Evolutionary conservation across 2,797 vertebrate species (phyloP), one percentile per base, ranked within the genome.

Genomic region (Spizella passerina): DNA sequence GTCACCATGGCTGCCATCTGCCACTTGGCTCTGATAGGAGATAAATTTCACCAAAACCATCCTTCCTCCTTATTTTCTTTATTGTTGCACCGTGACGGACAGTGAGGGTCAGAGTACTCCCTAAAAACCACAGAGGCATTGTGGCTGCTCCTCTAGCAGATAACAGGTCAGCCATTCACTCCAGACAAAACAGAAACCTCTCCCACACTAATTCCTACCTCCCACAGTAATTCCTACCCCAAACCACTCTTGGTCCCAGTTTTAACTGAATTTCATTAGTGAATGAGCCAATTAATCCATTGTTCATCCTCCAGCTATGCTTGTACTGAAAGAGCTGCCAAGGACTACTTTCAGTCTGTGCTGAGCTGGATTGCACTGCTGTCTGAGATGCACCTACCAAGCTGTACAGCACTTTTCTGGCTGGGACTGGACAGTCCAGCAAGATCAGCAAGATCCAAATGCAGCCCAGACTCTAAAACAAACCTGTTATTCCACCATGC

Each of bases 301-400:
- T 49, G 32, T 20, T 60, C 5, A 2, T 46, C 43, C 44, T 71
- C 43, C 66, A 66, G 60, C 60, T 36, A 44, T 1, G 24, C 29
- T 73, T 38, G 32, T 21, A 65, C 12, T 24, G 18, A 55, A 65
- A 22, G 23, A 63, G 52, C 29, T 92, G 61, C 36, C 57, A 69
- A 72, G 50, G 78, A 63, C 1, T 18, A 17, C 41, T 29, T 77
- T 49, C 46, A 75, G 24, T 9, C 61, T 7, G 10, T 6, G 17
- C 4, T 10, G 14, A 66, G 36, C 36, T 70, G 34, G 34, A 70
- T 2, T 72, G 14, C 30, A 72, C 16, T 41, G 14, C 50, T 17
- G 21, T n/a, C 55, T 15, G 36, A 94, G 41, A 29, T 2, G 10
- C 20, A 64, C 23, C 30, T 34, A 14, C 9, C 0, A 0, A 82